phyloP scores from a whole-genome alignment of 1,140 invertebrate species.

The Scaptomyza graminum region DNA sequence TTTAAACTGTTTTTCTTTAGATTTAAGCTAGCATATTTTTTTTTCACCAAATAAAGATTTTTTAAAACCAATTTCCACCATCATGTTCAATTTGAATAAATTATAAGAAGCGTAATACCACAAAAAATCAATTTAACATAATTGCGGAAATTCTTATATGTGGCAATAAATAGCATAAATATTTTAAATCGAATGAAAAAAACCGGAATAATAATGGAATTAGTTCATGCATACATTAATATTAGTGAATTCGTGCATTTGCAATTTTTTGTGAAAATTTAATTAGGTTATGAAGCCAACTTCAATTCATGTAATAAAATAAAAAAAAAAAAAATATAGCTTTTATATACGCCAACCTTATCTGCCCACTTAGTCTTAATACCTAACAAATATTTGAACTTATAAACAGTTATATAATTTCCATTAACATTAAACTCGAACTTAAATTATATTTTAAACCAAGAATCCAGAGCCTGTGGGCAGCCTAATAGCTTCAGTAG shows the following conservation, averaged over 20 bases:
- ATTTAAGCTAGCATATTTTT: too few species aligned
- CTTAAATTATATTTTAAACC: neutral
- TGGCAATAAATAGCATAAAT: constrained; percentile 53
- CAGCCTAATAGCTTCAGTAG: neutral
- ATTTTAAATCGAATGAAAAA: constrained; percentile 41
- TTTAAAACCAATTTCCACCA: neutral
- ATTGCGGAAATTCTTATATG: constrained; percentile 12
- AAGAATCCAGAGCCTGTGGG: neutral
- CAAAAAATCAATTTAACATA: constrained; percentile 23
- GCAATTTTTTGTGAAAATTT: constrained; percentile 30
- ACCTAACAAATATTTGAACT: too few species aligned
- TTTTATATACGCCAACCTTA: too few species aligned
- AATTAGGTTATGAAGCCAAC: constrained; percentile 53
- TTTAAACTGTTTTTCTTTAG: too few species aligned
- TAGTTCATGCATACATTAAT: constrained; percentile 65
- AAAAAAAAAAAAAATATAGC: too few species aligned
- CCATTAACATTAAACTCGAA: constrained; percentile 10
- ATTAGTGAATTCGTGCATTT: constrained; percentile 34
- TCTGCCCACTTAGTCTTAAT: too few species aligned
- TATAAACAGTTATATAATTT: too few species aligned
- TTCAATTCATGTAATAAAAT: constrained; percentile 32
- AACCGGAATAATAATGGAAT: constrained; percentile 29
- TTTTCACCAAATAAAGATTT: too few species aligned
- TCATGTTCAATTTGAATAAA: constrained; percentile 67
- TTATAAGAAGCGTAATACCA: constrained; percentile 30